Evolutionary conservation across 2,888 invertebrate genomes (phyloP), one percentile per base, ranked within the genome.

Genomic region (Diarsia dahlii): DNA sequence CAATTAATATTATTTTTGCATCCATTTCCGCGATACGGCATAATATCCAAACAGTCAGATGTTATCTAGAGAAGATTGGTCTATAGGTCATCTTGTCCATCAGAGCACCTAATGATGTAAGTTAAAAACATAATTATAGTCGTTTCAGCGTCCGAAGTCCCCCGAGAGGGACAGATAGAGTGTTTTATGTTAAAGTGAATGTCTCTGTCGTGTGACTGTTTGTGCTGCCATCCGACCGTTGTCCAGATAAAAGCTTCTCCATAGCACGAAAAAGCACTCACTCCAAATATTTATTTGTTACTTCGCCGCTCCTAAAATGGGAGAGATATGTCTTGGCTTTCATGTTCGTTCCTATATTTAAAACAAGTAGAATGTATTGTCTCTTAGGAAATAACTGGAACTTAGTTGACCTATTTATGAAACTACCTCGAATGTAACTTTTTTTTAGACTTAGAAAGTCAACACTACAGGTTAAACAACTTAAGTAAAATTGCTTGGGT

Each of bases 261-360:
- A 94, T 95, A 95, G 96, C 96, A 96, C 96, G 96, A 96, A 96
- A 96, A 96, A 96, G 96, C 96, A 96, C 96, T 96, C 95, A 96
- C 95, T 92, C 95, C 94, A 96, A 95, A 96, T 96, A 96, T 96
- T 96, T 96, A 96, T 96, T 96, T 96, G 96, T 96, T 95, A 95
- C 96, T 96, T 95, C 90, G 92, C 91, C 91, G 93, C 93, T 93
- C 93, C 94, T 95, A 95, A 95, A 95, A 94, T 93, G 93, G 93
- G 89, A 93, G 90, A 94, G 91, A 93, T 93, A 92, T 94, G 92
- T 94, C 94, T 93, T 93, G 89, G 90, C 91, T 92, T 92, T 92
- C 89, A 91, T 92, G 89, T 89, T 80, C 82, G 85, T 88, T 89
- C 88, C 88, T 92, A 90, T 92, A 91, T 92, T 92, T 92, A 91